These are phyloP conservation scores for Heliothis subflexa DNA, from an alignment of 1,140 invertebrate genomes.

Conservation along the genomic window DNA sequence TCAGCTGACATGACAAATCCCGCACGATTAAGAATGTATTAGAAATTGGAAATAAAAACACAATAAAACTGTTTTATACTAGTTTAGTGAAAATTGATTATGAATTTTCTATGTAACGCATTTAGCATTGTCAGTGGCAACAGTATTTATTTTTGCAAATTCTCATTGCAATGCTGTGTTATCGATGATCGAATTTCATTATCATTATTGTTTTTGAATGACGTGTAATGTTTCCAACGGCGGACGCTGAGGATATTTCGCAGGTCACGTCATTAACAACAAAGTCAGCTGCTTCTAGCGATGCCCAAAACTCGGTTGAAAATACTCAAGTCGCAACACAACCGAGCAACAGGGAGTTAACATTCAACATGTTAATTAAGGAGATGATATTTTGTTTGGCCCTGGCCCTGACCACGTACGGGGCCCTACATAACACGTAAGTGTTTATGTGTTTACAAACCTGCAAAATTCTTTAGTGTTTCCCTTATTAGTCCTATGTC, in stretches of 20 bases:
- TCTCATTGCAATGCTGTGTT: slow-evolving; percentile 60
- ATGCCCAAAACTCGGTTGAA: slow-evolving; percentile 72
- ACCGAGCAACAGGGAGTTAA: slow-evolving; percentile 76
- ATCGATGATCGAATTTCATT: slow-evolving; percentile 60
- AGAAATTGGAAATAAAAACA: slow-evolving; percentile 20
- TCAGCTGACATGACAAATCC: slow-evolving; percentile 18
- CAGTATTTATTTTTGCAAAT: not conserved
- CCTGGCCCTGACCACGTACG: slow-evolving; percentile 86
- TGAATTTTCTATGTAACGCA: slow-evolving; percentile 51
- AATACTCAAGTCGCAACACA: slow-evolving; percentile 68
- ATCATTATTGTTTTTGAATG: slow-evolving; percentile 77
- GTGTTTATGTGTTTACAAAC: slow-evolving; percentile 55
- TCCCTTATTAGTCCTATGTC: not conserved
- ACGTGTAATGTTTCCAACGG: slow-evolving; percentile 86
- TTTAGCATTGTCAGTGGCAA: slow-evolving; percentile 38
- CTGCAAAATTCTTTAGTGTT: not conserved
- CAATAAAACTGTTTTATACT: slow-evolving; percentile 13
- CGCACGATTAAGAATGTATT: slow-evolving; percentile 4
- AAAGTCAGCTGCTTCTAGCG: slow-evolving; percentile 69
- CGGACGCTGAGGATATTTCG: slow-evolving; percentile 78
- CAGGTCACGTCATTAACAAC: slow-evolving; percentile 78
- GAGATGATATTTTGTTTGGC: slow-evolving; percentile 84
- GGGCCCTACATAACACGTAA: slow-evolving; percentile 88
- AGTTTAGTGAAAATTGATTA: slow-evolving; percentile 57
- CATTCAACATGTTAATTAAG: slow-evolving; percentile 81